These are phyloP conservation scores for Cylas formicarius DNA, from an alignment of 1,140 invertebrate species.

Conservation along the genomic window DNA sequence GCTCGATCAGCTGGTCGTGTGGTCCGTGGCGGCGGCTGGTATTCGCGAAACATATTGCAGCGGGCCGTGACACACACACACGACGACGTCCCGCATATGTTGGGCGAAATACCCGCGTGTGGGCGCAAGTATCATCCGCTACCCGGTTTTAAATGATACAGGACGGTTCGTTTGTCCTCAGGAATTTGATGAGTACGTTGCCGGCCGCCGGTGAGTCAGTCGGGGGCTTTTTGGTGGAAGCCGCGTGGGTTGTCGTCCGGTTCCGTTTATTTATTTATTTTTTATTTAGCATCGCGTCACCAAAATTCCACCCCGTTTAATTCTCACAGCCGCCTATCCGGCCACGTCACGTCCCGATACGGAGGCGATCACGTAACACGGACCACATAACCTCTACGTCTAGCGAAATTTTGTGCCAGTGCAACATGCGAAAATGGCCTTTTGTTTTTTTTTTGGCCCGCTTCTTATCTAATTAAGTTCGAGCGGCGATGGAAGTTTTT, in stretches of 20 bases:
- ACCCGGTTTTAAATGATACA: conserved; percentile 19
- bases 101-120: conserved; percentile 13
- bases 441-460: no score
- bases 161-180: conserved; percentile 20
- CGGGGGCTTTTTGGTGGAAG: conserved; percentile 18
- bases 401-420: no score
- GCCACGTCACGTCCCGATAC: no score
- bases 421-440: no score
- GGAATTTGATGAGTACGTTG: conserved; percentile 22
- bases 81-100: conserved; percentile 16
- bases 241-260: conserved; percentile 11
- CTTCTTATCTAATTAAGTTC: no score
- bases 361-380: no score
- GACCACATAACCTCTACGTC: no score
- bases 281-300: no score
- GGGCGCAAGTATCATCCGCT: background rate
- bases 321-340: no score
- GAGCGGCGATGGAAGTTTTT: no score
- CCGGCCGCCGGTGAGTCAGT: conserved; percentile 18
- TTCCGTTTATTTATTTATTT: no score
- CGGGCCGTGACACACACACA: conserved; percentile 9
- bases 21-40: conserved; percentile 7
- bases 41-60: background rate
- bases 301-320: no score
- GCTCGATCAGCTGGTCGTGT: conserved; percentile 18